Conservation (phyloP, 2,888 invertebrate species). For the Parnassius apollo region DNA sequence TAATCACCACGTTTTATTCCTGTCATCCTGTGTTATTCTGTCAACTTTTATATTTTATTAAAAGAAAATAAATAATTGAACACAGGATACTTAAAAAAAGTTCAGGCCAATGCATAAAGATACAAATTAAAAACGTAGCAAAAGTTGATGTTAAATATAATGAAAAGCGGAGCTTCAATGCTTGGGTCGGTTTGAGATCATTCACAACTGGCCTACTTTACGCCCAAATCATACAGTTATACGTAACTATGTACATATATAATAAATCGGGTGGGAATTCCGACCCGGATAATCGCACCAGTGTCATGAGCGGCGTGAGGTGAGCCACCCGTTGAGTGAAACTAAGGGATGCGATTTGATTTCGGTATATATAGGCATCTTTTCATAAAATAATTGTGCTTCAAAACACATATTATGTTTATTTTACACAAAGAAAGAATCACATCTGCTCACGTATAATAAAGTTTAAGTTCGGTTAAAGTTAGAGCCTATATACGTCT, state of each 20-base stretch:
- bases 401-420: too few species aligned
- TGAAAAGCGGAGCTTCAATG: conserved; percentile 23
- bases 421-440: too few species aligned
- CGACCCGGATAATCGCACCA: conserved; percentile 8
- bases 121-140: conserved; percentile 16
- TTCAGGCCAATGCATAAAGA: conserved; percentile 2
- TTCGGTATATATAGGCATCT: neutral
- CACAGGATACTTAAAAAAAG: too few species aligned
- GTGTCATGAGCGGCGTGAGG: neutral
- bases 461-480: too few species aligned
- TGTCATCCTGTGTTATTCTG: too few species aligned
- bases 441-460: too few species aligned
- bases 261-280: conserved; percentile 19
- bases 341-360: conserved; percentile 6
- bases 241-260: conserved; percentile 15
- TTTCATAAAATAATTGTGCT: neutral
- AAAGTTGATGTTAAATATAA: conserved; percentile 20
- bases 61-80: too few species aligned
- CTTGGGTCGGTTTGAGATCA: conserved; percentile 25
- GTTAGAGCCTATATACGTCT: too few species aligned
- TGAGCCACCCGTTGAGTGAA: neutral
- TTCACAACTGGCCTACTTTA: conserved; percentile 27
- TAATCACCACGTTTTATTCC: too few species aligned
- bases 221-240: conserved; percentile 21
- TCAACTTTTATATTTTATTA: too few species aligned